Conservation (phyloP, 2,113 vertebrate species). For the Mobula hypostoma region DNA sequence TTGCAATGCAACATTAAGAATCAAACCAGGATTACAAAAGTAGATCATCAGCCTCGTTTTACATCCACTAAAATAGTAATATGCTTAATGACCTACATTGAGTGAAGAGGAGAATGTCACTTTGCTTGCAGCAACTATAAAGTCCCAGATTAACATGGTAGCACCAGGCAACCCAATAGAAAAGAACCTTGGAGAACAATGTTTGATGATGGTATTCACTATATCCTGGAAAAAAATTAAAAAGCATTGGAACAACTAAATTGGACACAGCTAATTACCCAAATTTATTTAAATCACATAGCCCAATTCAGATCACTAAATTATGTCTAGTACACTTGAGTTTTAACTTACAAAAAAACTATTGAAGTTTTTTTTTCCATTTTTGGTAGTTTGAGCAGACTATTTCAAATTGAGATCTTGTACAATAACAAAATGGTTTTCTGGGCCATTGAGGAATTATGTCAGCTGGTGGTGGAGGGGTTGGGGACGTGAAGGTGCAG, state of each 20-base stretch:
- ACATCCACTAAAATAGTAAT: background rate
- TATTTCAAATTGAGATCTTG: too few relatives aligned
- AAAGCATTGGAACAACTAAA: constrained; percentile 41
- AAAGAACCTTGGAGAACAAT: constrained; percentile 96
- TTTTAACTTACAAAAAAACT: background rate
- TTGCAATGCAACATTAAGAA: background rate
- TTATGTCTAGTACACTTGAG: background rate
- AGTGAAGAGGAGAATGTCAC: constrained; percentile 90
- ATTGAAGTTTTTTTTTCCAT: background rate
- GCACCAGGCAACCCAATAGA: constrained; percentile 91
- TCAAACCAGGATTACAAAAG: constrained; percentile 3
- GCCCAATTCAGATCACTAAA: background rate
- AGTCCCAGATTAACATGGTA: constrained; percentile 95
- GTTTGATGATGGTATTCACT: constrained; percentile 98
- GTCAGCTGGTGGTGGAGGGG: too few relatives aligned
- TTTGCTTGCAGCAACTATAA: constrained; percentile 88
- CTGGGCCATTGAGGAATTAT: too few relatives aligned
- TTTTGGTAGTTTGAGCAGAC: background rate
- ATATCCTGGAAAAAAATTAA: constrained; percentile 70
- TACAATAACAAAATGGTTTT: too few relatives aligned
- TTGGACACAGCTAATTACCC: background rate
- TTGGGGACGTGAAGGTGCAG: too few relatives aligned
- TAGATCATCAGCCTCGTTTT: too few relatives aligned
- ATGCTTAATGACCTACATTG: constrained; percentile 65
- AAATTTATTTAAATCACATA: background rate